Evolutionary conservation across 2,797 vertebrate species (phyloP).

Genomic region (Dicrostonyx torquatus): DNA sequence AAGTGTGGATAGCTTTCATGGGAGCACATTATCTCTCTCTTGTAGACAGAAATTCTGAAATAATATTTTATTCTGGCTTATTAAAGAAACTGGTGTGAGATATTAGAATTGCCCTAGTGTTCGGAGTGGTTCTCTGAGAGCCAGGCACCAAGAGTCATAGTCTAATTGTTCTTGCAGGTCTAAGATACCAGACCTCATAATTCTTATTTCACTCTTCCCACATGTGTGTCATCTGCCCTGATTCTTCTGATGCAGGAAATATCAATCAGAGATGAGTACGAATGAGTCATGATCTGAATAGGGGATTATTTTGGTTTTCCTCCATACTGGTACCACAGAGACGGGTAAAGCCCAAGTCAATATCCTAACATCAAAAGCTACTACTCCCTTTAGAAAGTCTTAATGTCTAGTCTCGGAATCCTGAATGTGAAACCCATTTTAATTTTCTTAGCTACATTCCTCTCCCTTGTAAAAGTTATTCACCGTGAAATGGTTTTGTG

Average conservation of each 20-base stretch:
- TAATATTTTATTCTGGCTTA: neutral
- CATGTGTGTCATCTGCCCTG: neutral
- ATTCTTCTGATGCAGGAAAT: neutral
- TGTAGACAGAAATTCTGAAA: neutral
- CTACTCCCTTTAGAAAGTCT: neutral
- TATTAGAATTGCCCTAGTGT: neutral
- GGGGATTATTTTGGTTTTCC: neutral
- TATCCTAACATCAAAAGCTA: neutral
- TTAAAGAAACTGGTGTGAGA: neutral
- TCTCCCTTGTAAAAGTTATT: neutral
- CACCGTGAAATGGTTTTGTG: neutral
- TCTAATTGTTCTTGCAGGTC: neutral
- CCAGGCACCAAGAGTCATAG: neutral
- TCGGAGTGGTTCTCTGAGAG: neutral
- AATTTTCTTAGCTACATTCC: neutral
- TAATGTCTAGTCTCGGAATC: neutral
- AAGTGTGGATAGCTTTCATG: neutral
- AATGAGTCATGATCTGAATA: neutral
- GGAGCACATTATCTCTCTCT: neutral
- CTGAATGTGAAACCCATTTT: neutral
- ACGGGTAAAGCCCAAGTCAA: neutral
- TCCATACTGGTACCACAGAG: neutral
- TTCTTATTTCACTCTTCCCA: neutral
- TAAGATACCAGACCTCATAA: neutral
- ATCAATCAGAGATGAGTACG: neutral